These are phyloP conservation scores for Mactra quadrangularis DNA, from an alignment of 1,140 invertebrate genomes.

Conservation along the genomic window DNA sequence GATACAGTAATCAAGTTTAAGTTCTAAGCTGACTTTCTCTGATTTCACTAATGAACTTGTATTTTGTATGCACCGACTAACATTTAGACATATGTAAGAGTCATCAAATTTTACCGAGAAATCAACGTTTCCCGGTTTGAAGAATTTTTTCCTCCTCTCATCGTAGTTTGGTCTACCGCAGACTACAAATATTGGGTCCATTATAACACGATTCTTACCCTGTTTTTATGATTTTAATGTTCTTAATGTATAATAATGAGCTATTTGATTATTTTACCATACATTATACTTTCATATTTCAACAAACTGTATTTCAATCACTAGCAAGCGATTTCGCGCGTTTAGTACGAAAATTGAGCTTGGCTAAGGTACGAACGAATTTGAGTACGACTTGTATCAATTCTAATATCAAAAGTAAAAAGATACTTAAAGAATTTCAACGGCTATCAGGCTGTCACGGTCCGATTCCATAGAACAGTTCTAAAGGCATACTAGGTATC, in stretches of 20 bases:
- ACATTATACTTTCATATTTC: conserved; percentile 37
- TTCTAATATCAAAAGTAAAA: conserved; percentile 41
- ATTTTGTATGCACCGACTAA: conserved; percentile 53
- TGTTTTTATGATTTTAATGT: conserved; percentile 50
- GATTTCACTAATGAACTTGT: conserved; percentile 57
- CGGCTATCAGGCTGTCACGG: conserved; percentile 8
- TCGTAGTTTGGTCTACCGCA: conserved; percentile 48
- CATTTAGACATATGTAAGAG: conserved; percentile 53
- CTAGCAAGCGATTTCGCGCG: neutral
- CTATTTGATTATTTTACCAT: conserved; percentile 50
- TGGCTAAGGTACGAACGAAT: neutral
- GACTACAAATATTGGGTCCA: conserved; percentile 48
- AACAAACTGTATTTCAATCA: conserved; percentile 27
- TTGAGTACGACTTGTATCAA: neutral
- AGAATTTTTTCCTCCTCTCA: conserved; percentile 36
- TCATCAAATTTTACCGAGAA: conserved; percentile 33
- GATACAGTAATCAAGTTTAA: conserved; percentile 8
- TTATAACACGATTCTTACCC: conserved; percentile 53
- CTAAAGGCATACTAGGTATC: conserved; percentile 15
- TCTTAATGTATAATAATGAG: conserved; percentile 58
- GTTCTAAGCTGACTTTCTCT: conserved; percentile 17
- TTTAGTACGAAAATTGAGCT: conserved; percentile 23
- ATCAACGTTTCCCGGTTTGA: conserved; percentile 44
- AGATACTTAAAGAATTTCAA: conserved; percentile 24
- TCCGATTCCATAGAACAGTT: conserved; percentile 18